A percentile compares a stretch with the other conserved stretches of the same genome.
Evolutionary conservation across 2,888 invertebrate species (phyloP).

Genomic region (Ganaspis brasiliensis): DNA sequence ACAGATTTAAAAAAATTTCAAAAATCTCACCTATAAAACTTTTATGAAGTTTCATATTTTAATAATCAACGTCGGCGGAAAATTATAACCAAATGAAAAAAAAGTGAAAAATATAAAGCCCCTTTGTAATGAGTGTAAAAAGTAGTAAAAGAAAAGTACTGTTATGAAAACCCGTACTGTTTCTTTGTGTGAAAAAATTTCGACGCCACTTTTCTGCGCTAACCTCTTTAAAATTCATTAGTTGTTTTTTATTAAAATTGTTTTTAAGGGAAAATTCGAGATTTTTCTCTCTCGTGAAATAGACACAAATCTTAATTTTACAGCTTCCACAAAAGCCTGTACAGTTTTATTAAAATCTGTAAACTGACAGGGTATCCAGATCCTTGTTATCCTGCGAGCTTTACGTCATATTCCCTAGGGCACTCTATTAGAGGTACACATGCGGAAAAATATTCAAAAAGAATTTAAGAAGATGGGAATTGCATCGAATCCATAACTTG

Average conservation of each 20-base stretch:
- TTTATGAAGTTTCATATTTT: too few species aligned
- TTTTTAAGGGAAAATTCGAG: background rate
- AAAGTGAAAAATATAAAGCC: too few species aligned
- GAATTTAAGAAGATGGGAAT: background rate
- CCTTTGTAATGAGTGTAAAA: too few species aligned
- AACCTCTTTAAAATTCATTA: background rate
- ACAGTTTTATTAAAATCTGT: conserved; percentile 14
- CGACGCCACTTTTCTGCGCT: conserved; percentile 17
- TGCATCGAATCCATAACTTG: background rate
- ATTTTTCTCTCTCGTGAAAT: background rate
- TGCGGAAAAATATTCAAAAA: conserved; percentile 11
- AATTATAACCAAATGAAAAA: too few species aligned
- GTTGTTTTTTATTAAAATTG: background rate
- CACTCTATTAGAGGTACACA: conserved; percentile 27
- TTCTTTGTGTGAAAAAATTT: too few species aligned
- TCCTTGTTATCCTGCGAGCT: background rate
- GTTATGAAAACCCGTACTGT: too few species aligned
- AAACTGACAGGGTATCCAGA: conserved; percentile 21
- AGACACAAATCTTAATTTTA: background rate
- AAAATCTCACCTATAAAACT: too few species aligned
- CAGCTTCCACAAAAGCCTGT: background rate
- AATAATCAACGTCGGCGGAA: too few species aligned
- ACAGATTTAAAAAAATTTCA: too few species aligned
- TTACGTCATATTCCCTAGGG: conserved; percentile 7
- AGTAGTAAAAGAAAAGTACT: too few species aligned